Percentiles rank a stretch among this genome's conserved stretches.
Evolutionary conservation across 2,888 invertebrate species (phyloP).

Genomic region (Pomacea canaliculata): DNA sequence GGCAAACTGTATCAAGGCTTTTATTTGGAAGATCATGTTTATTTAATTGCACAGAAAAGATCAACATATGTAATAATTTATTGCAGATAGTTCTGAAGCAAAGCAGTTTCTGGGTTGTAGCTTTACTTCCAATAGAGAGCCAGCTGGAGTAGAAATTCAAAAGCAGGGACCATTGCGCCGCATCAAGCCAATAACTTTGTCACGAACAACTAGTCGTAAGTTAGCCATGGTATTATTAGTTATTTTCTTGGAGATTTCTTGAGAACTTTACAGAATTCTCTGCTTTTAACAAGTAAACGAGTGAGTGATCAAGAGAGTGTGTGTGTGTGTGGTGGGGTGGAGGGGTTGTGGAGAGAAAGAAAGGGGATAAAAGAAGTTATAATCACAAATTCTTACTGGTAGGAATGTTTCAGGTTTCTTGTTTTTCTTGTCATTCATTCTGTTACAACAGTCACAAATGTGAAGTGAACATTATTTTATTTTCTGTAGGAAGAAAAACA

Average conservation of each 20-base stretch:
- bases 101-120: background rate
- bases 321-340: background rate
- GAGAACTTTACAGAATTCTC: too few species aligned
- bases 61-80: too few species aligned
- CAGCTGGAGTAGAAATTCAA: constrained; percentile 12
- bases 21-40: too few species aligned
- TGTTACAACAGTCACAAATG: background rate
- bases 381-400: too few species aligned
- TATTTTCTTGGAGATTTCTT: background rate
- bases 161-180: constrained; percentile 15
- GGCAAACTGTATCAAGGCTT: too few species aligned
- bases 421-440: background rate
- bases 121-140: background rate
- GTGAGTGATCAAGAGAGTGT: background rate
- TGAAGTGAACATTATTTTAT: too few species aligned
- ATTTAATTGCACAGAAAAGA: too few species aligned
- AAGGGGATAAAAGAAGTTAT: too few species aligned
- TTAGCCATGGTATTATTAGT: background rate
- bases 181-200: constrained; percentile 18
- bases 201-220: background rate
- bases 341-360: too few species aligned
- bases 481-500: too few species aligned
- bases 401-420: background rate
- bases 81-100: too few species aligned
- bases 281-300: too few species aligned